Evolutionary conservation across 2,113 vertebrate genomes (phyloP).

Genomic region (Synodontis membranacea): DNA sequence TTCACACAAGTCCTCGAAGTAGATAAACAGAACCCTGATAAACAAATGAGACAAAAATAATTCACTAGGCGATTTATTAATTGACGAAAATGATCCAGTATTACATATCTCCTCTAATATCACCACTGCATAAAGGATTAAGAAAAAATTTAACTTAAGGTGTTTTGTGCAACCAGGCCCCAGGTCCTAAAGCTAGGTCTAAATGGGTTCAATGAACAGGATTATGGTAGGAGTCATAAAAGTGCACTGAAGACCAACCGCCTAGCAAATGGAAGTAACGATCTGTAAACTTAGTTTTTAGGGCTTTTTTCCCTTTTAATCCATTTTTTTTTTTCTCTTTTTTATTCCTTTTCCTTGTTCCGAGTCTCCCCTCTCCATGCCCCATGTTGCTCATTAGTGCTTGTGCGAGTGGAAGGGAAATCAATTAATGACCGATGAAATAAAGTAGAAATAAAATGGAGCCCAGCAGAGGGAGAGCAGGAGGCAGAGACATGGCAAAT

Average conservation of each 20-base stretch:
- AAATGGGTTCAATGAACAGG: not conserved
- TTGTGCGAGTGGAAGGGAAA: conserved; percentile 20
- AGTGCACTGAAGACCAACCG: not conserved
- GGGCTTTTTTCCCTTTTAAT: not conserved
- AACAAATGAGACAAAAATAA: too few relatives aligned
- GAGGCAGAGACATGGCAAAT: conserved; percentile 31
- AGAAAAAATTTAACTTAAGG: too few relatives aligned
- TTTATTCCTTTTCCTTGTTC: too few relatives aligned
- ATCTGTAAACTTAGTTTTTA: not conserved
- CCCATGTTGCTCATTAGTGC: not conserved
- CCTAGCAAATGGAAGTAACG: not conserved
- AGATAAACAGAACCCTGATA: too few relatives aligned
- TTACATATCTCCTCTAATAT: too few relatives aligned
- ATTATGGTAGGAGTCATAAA: not conserved
- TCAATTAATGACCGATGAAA: conserved; percentile 56
- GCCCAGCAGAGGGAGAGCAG: conserved; percentile 28
- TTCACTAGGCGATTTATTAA: too few relatives aligned
- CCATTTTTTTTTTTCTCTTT: not conserved
- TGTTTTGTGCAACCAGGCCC: too few relatives aligned
- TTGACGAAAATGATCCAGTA: too few relatives aligned
- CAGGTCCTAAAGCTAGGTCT: too few relatives aligned
- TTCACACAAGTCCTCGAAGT: too few relatives aligned
- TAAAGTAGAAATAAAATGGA: conserved; percentile 46
- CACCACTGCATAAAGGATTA: too few relatives aligned
- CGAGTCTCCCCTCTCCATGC: not conserved